Base-by-base conservation (phyloP, 1,140 invertebrate genomes). In the Piezodorus guildinii region DNA sequence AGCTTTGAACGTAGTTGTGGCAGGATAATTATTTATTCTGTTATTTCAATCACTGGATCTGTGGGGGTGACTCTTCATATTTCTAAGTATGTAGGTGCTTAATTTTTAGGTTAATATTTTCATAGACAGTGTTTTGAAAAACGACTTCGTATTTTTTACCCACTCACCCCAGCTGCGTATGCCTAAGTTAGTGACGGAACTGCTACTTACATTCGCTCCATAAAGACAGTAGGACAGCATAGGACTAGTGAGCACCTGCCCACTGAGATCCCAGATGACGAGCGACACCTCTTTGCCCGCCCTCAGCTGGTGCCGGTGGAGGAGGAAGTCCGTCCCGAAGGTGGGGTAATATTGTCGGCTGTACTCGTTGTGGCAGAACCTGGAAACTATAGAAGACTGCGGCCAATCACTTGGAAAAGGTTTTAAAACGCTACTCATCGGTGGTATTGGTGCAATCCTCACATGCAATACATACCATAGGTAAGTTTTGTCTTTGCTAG, bases 221-320 rank as follows among this genome's bases (percentile, higher is more conserved):
- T 83, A 90, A 25, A 93, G 74, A 72, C 92, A 93, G 74, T 91
- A 92, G 61, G 84, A 81, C n/a, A 93, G 74, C 87, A 94, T 91
- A 52, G 79, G 75, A 14, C 86, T 86, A 58, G 78, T 77, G 17
- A 90, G 72, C 25, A 88, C 82, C 45, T 85, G 80, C 10, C 91
- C 90, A 27, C 88, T 87, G 60, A 94, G 81, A 73, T 94, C 91
- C 81, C 89, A 92, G 17, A 94, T 77, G 73, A 91, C 83, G 25
- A 92, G 73, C 52, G 83, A 83, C 19, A 86, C 81, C 71, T 85
- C 80, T 69, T 81, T 82, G 68, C 79, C 81, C 68, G 79, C 80
- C 66, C 85, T 84, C 66, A 92, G 73, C 62, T 81, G 77, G 61
- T 87, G 75, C 70, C 84, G 79, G 71, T 87, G 87, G 34, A 85